These are phyloP conservation scores for Anarsia innoxiella DNA, from an alignment of 2,888 invertebrate species.

Conservation along the genomic window DNA sequence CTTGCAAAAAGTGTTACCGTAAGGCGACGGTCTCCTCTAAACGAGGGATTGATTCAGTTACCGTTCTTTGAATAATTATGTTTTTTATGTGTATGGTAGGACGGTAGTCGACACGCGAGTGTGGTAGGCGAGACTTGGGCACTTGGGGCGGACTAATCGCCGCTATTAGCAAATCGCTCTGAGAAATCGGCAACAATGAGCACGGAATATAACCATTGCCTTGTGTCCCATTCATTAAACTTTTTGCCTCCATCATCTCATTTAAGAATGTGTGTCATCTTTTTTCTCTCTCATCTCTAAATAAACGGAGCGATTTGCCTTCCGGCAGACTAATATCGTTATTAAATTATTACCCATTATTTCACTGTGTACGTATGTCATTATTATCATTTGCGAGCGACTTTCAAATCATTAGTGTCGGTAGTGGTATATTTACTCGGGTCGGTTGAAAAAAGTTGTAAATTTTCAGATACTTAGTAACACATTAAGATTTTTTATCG, in stretches of 20 bases:
- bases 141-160: slow-evolving; percentile 57
- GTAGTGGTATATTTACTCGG: slow-evolving; percentile 9
- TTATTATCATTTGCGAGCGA: background rate
- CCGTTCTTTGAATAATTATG: slow-evolving; percentile 67
- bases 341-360: slow-evolving; percentile 51
- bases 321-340: slow-evolving; percentile 45
- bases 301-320: slow-evolving; percentile 53
- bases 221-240: slow-evolving; percentile 55
- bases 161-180: slow-evolving; percentile 63
- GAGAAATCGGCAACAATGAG: slow-evolving; percentile 68
- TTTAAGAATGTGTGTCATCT: slow-evolving; percentile 59
- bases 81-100: slow-evolving; percentile 49
- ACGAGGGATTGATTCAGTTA: slow-evolving; percentile 58
- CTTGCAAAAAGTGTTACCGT: slow-evolving; percentile 30
- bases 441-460: slow-evolving; percentile 3
- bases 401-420: background rate
- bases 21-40: slow-evolving; percentile 4
- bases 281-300: slow-evolving; percentile 37
- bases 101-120: slow-evolving; percentile 57
- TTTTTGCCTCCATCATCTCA: slow-evolving; percentile 56
- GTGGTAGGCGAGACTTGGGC: too few relatives aligned
- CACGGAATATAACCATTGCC: slow-evolving; percentile 64
- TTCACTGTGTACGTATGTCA: slow-evolving; percentile 1
- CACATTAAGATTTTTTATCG: slow-evolving; percentile 5
- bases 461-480: slow-evolving; percentile 8